phyloP scores from a whole-genome alignment of 2,797 vertebrate species.

The Psittacula derbiana region DNA sequence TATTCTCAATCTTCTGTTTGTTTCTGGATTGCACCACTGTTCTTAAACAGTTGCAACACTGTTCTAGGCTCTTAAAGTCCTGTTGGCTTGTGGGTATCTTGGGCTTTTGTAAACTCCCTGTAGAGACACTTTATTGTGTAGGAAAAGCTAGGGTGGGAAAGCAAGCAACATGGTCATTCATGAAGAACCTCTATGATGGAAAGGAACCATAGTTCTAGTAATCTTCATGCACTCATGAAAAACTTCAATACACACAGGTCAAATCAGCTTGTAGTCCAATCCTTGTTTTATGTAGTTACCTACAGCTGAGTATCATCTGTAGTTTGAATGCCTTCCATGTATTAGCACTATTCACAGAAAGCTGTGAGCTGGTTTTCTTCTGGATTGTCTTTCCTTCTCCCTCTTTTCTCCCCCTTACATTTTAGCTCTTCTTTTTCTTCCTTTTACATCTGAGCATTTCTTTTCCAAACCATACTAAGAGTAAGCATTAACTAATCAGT shows the following conservation, averaged over 20 bases:
- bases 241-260: neutral
- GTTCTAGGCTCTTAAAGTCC: neutral
- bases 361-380: neutral
- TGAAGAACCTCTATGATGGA: neutral
- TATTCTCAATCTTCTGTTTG: neutral
- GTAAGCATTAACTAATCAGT: neutral
- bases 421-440: neutral
- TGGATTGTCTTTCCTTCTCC: neutral
- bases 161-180: neutral
- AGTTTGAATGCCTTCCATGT: neutral
- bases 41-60: neutral
- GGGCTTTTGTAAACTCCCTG: neutral
- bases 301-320: neutral
- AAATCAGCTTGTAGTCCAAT: neutral
- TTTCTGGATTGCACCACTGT: neutral
- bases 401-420: rapidly evolving
- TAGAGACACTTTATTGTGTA: neutral
- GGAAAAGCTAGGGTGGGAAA: neutral
- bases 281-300: neutral
- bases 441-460: neutral
- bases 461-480: neutral
- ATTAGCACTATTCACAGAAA: neutral
- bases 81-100: neutral
- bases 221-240: neutral
- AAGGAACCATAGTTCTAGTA: neutral